These are phyloP conservation scores for Lysiphlebus fabarum DNA, from an alignment of 1,140 invertebrate genomes.

Conservation along the genomic window DNA sequence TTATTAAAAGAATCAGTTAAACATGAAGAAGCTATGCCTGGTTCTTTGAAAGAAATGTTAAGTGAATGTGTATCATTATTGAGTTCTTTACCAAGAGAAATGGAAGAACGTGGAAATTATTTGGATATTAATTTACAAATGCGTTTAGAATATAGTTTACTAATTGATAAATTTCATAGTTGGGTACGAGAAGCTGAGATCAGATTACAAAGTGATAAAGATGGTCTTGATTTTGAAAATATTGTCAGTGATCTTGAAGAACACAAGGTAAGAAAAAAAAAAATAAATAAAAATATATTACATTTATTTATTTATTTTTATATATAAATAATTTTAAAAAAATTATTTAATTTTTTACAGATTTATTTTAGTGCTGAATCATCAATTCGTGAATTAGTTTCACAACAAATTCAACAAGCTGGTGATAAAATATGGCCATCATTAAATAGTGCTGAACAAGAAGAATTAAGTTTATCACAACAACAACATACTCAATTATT, in stretches of 20 bases:
- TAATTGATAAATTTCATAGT: slow-evolving; percentile 73
- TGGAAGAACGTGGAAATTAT: slow-evolving; percentile 76
- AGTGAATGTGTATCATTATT: slow-evolving; percentile 77
- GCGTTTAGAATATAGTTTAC: slow-evolving; percentile 67
- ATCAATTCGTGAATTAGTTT: slow-evolving; percentile 73
- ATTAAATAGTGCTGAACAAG: slow-evolving; percentile 72
- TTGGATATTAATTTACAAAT: slow-evolving; percentile 76
- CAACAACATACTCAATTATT: slow-evolving; percentile 73
- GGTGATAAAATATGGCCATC: slow-evolving; percentile 86
- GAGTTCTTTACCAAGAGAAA: slow-evolving; percentile 72
- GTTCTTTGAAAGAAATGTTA: slow-evolving; percentile 75
- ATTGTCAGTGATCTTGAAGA: slow-evolving; percentile 78
- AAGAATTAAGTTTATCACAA: slow-evolving; percentile 74
- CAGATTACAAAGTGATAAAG: slow-evolving; percentile 71
- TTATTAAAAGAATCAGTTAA: slow-evolving; percentile 67
- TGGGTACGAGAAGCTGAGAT: slow-evolving; percentile 85
- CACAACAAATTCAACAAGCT: slow-evolving; percentile 76
- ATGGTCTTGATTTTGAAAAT: slow-evolving; percentile 84
- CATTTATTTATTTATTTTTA: too few species aligned
- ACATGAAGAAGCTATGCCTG: slow-evolving; percentile 73
- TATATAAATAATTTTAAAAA: too few species aligned
- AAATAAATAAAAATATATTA: too few species aligned
- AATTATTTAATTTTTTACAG: slow-evolving; percentile 7
- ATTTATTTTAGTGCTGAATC: slow-evolving; percentile 77
- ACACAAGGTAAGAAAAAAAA: slow-evolving; percentile 58